Evolutionary conservation across 2,113 vertebrate genomes (phyloP).

Genomic region (Hippocampus guttulatus): DNA sequence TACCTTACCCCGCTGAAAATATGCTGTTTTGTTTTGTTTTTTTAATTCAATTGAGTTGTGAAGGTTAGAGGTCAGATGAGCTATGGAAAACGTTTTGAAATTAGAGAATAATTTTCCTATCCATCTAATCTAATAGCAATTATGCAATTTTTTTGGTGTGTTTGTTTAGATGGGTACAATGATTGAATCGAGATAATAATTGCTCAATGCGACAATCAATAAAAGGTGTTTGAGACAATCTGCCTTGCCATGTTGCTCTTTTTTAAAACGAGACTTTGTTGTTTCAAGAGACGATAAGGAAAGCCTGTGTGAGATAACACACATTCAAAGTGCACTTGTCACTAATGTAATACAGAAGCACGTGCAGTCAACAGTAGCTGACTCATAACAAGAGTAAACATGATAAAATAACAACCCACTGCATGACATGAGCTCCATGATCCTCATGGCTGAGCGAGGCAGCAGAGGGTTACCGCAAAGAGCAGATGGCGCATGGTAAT

Average conservation of each 20-base stretch:
- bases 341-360: constrained; percentile 41
- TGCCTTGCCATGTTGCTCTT: constrained; percentile 25
- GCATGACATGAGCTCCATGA: constrained; percentile 31
- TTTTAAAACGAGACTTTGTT: neutral
- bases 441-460: constrained; percentile 30
- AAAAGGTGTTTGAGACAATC: constrained; percentile 25
- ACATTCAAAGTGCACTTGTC: constrained; percentile 48
- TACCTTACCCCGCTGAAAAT: too few species aligned
- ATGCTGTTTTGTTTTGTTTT: too few species aligned
- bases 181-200: neutral
- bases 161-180: neutral
- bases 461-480: constrained; percentile 27
- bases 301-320: constrained; percentile 34
- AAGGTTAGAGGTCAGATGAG: too few species aligned
- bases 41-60: too few species aligned
- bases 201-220: neutral
- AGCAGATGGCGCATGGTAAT: constrained; percentile 19
- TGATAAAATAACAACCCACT: constrained; percentile 29
- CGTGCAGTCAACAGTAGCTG: constrained; percentile 27
- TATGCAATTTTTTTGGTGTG: too few species aligned
- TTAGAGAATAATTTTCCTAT: too few species aligned
- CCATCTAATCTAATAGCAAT: too few species aligned
- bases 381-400: constrained; percentile 36
- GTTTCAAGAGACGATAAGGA: constrained; percentile 29
- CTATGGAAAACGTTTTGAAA: too few species aligned